phyloP scores from a whole-genome alignment of 2,888 invertebrate species.

The Augiades crinisus region DNA sequence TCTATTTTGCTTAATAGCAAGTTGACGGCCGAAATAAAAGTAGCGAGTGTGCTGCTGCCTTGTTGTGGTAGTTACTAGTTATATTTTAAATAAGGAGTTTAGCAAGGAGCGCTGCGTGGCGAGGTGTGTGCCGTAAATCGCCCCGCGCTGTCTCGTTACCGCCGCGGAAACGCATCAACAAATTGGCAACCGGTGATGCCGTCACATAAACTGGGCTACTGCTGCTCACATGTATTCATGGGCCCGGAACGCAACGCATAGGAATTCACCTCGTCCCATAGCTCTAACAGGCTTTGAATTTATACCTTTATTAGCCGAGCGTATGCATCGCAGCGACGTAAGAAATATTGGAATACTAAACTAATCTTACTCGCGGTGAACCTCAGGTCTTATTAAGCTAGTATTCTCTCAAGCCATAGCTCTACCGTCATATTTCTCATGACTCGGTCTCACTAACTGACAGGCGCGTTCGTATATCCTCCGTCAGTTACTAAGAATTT shows the following conservation, averaged over 20 bases:
- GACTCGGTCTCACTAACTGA: neutral
- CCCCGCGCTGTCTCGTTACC: conserved; percentile 15
- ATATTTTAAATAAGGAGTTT: neutral
- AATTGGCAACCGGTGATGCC: conserved; percentile 15
- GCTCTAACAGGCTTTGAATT: conserved; percentile 13
- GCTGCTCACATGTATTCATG: neutral
- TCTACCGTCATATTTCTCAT: neutral
- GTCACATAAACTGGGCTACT: conserved; percentile 15
- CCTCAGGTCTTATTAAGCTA: conserved; percentile 7
- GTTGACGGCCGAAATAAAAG: too few relatives aligned
- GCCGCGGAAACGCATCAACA: conserved; percentile 15
- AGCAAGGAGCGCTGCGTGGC: neutral
- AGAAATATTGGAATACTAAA: neutral
- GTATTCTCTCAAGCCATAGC: neutral
- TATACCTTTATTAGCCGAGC: conserved; percentile 21
- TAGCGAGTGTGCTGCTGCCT: neutral
- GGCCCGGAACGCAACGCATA: conserved; percentile 14
- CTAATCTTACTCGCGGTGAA: neutral
- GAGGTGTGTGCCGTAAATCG: conserved; percentile 20
- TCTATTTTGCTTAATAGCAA: too few relatives aligned
- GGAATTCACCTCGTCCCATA: conserved; percentile 27
- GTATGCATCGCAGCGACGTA: conserved; percentile 4
- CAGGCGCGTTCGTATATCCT: neutral
- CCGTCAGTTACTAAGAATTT: too few relatives aligned
- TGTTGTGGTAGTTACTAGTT: neutral